Conservation (phyloP, 2,113 vertebrate genomes). For the Neolamprologus kungweensis region DNA sequence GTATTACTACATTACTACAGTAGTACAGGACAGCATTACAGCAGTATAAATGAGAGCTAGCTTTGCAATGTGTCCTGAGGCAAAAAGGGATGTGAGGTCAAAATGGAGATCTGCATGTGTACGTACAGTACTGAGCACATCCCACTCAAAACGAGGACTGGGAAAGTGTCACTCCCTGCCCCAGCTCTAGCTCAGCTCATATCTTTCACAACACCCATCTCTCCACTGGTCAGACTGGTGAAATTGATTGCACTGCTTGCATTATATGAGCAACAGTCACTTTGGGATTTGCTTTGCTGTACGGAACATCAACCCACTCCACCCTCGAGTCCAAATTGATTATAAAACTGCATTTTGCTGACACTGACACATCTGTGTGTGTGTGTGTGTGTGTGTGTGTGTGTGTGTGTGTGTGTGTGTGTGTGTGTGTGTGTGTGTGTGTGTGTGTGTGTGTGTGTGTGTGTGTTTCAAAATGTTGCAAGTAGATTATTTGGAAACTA, state of each 20-base stretch:
- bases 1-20: background rate
- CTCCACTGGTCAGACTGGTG: slow-evolving; percentile 16
- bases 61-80: background rate
- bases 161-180: background rate
- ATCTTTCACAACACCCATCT: slow-evolving; percentile 23
- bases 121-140: background rate
- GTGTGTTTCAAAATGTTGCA: background rate
- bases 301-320: slow-evolving; percentile 53
- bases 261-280: slow-evolving; percentile 63
- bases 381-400: background rate
- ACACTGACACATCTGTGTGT: slow-evolving; percentile 31
- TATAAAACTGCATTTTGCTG: slow-evolving; percentile 64
- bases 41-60: background rate
- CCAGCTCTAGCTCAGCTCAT: slow-evolving; percentile 17
- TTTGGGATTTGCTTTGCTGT: slow-evolving; percentile 64
- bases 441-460: background rate
- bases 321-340: slow-evolving; percentile 64
- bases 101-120: background rate
- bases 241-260: slow-evolving; percentile 61
- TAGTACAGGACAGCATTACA: background rate
- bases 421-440: background rate
- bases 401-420: background rate
- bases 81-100: background rate
- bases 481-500: background rate
- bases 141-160: background rate